Base-by-base conservation (phyloP, 2,888 invertebrate species). In the Trichogramma dendrolimi region DNA sequence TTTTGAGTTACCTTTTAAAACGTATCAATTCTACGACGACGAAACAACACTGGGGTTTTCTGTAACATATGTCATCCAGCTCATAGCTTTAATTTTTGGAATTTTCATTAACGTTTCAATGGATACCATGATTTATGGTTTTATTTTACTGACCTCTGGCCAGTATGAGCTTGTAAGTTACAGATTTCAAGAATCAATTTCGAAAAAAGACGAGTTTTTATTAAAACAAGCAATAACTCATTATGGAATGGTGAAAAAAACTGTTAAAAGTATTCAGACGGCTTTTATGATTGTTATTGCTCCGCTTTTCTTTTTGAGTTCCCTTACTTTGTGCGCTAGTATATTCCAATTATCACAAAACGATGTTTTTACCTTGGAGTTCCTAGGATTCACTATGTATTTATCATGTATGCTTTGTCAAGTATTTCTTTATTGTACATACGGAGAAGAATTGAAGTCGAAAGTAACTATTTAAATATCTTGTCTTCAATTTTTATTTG, bases 71-170 rank as follows among this genome's bases (percentile, higher is more conserved):
- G 10, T 27, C 0, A 43, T 65, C 4, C 65, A 65, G 44, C 44
- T 58, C 7, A 10, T 50, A 2, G 57, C 55, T n/a, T 2, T 11
- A 4, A 51, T 62, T n/a, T 60, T 46, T 27, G 60, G 52, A 4
- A 48, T 62, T 10, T 58, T 58, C 5, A 51, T 65, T 3, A 62
- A 65, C 27, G 53, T 65, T 5, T 52, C 62, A 5, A 49, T 62
- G 43, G 62, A 65, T 6, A 58, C 62, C n/a, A 58, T 65, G 55
- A 54, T 56, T 11, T 62, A 62, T n/a, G 60, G 65, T 10, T 60
- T 65, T 40, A 62, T 65, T 41, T 48, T 60, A 6, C 46, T 65
- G 7, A 14, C 53, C 7, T 58, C 58, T 6, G 46, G 52, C 3
- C 65, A 65, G 11, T 65, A 58, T 7, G 60, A 65, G 11, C 14